These are phyloP conservation scores for Prochilodus magdalenae DNA, from an alignment of 2,113 vertebrate genomes.

Conservation along the genomic window DNA sequence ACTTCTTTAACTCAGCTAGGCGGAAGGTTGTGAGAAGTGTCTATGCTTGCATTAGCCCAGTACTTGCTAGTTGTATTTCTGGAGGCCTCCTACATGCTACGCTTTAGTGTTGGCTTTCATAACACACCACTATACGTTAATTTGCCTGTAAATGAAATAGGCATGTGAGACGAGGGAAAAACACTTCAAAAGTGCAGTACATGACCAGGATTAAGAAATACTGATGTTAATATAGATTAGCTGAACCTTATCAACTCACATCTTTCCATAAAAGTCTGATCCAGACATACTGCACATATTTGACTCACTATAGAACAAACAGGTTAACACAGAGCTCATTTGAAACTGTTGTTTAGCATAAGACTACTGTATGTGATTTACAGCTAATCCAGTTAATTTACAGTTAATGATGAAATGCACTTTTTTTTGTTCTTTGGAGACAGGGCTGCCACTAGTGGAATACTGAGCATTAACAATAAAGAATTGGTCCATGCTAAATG, in stretches of 20 bases:
- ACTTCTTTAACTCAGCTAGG: no score
- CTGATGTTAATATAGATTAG: not conserved
- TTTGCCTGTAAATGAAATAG: no score
- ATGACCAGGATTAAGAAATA: not conserved
- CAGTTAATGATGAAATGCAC: no score
- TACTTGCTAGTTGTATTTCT: not conserved
- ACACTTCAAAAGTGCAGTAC: not conserved
- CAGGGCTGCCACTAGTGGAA: not conserved
- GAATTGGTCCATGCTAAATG: not conserved
- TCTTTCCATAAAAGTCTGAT: not conserved
- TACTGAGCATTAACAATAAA: not conserved
- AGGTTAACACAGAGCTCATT: not conserved
- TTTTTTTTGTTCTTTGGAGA: no score
- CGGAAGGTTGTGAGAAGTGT: not conserved
- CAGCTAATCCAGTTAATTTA: not conserved
- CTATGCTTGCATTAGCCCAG: not conserved
- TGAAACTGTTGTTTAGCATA: not conserved
- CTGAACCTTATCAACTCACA: not conserved
- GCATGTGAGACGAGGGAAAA: no score
- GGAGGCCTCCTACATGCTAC: not conserved
- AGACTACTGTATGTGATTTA: not conserved
- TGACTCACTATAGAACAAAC: not conserved
- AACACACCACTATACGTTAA: not conserved
- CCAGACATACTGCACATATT: not conserved
- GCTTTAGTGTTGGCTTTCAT: not conserved